These are phyloP conservation scores for Trichogramma pretiosum DNA, from an alignment of 1,140 invertebrate genomes.

Conservation along the genomic window DNA sequence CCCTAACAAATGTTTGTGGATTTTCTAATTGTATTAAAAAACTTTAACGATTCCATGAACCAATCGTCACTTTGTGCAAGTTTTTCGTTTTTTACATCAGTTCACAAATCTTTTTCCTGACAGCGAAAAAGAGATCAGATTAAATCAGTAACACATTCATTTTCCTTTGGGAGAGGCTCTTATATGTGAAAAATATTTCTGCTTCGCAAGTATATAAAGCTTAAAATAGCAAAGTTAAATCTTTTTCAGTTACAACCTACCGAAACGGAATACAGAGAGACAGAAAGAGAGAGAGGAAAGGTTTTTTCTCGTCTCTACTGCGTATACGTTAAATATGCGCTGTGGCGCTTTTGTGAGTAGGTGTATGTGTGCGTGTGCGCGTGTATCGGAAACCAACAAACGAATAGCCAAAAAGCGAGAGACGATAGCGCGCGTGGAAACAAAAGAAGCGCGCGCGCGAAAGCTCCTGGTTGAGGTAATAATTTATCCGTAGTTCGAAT, in stretches of 20 bases:
- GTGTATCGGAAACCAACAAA: neutral
- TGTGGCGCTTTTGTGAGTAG: neutral
- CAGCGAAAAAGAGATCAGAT: too few relatives aligned
- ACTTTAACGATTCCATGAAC: neutral
- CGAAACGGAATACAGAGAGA: conserved; percentile 9
- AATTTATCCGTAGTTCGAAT: conserved; percentile 36
- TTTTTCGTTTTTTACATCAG: too few relatives aligned
- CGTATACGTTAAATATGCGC: too few relatives aligned
- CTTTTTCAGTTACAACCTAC: neutral
- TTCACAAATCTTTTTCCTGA: neutral
- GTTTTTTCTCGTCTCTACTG: too few relatives aligned
- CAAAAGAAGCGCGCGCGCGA: conserved; percentile 4
- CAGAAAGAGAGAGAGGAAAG: too few relatives aligned
- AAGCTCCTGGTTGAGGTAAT: conserved; percentile 14
- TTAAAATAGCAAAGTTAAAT: conserved; percentile 13
- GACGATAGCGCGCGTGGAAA: neutral
- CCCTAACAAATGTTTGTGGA: neutral
- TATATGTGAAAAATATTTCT: neutral
- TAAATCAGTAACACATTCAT: too few relatives aligned
- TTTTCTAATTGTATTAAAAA: neutral
- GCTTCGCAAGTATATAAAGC: too few relatives aligned
- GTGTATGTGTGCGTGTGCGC: neutral
- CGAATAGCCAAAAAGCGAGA: neutral
- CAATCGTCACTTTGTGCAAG: too few relatives aligned
- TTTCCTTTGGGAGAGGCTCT: neutral